Evolutionary conservation across 2,113 vertebrate genomes (phyloP).

Genomic region (Mirza zaza): DNA sequence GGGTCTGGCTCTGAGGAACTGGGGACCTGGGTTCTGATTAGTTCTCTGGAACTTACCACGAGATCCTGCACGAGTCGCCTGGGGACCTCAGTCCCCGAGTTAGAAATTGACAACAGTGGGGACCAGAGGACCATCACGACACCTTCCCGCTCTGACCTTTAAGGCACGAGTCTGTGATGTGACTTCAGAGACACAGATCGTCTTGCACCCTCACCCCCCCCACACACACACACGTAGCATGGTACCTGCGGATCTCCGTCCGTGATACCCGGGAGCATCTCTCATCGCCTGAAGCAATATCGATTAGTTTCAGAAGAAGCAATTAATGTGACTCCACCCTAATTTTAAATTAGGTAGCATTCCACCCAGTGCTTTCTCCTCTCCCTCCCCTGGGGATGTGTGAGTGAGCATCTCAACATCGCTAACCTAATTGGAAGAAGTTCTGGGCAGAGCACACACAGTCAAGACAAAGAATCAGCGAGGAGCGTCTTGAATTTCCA

Average conservation of each 20-base stretch:
- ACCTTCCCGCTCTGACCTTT: neutral
- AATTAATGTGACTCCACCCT: neutral
- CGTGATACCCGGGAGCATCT: neutral
- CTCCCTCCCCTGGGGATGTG: neutral
- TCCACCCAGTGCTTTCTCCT: neutral
- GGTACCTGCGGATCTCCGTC: fast-evolving
- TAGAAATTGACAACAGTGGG: neutral
- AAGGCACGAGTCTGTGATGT: neutral
- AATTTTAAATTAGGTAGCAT: neutral
- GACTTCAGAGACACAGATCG: neutral
- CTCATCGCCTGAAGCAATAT: neutral
- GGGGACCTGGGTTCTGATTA: neutral
- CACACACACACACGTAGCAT: fast-evolving
- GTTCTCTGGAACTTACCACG: neutral
- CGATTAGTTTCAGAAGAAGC: neutral
- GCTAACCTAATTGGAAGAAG: neutral
- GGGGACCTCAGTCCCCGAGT: neutral
- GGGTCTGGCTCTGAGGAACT: neutral
- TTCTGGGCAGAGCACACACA: neutral
- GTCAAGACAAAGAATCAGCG: neutral
- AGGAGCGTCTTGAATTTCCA: neutral
- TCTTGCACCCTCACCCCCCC: neutral
- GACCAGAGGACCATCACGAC: neutral
- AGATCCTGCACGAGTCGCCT: neutral
- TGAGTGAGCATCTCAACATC: neutral